Conservation (phyloP, 2,797 vertebrate genomes). For the Aphelocoma californica region DNA sequence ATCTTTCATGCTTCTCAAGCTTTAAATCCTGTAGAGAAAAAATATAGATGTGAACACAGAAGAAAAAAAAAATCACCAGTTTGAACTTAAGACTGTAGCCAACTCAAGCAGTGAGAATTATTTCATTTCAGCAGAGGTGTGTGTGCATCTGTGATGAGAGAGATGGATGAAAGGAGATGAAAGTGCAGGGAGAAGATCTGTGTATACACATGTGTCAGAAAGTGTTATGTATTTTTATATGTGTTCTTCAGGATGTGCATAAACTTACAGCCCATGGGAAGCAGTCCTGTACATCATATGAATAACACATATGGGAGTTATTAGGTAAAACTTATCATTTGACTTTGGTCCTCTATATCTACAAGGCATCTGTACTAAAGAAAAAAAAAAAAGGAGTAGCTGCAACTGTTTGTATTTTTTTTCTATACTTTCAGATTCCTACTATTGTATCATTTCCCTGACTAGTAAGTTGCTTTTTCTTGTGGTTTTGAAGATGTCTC, state of each 20-base stretch:
- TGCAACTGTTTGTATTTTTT: neutral
- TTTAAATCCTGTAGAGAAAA: constrained; percentile 61
- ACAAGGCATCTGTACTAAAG: neutral
- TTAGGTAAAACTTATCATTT: neutral
- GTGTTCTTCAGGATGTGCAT: neutral
- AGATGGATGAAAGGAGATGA: neutral
- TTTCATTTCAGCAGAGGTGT: constrained; percentile 47
- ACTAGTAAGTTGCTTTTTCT: neutral
- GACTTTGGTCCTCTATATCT: neutral
- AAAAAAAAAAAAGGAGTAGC: neutral
- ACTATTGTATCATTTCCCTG: neutral
- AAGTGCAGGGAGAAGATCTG: neutral
- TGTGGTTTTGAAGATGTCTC: neutral
- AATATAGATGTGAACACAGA: constrained; percentile 46
- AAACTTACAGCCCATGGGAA: neutral
- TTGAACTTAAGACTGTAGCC: constrained; percentile 53
- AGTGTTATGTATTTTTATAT: neutral
- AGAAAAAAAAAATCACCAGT: constrained; percentile 27
- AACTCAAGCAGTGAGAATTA: constrained; percentile 26
- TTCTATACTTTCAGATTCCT: neutral
- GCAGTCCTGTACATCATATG: neutral
- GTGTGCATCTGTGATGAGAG: constrained; percentile 25
- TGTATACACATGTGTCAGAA: neutral
- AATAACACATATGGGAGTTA: neutral
- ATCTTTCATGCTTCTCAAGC: constrained; percentile 59